Base-by-base conservation (phyloP, 1,140 invertebrate genomes). In the Brachionus rotundiformis region DNA sequence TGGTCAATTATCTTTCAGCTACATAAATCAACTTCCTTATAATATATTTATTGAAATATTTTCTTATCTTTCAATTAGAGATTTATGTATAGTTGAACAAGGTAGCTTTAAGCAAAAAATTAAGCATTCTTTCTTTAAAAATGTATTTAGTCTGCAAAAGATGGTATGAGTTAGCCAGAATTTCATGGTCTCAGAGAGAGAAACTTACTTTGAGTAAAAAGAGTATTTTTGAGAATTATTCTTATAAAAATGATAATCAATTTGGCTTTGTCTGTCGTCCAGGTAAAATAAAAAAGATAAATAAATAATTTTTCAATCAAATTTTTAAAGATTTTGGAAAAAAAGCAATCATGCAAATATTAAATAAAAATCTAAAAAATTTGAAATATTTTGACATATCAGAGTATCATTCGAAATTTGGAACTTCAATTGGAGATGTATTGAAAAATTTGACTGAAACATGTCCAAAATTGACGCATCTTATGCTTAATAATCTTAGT, bases 351-450 rank as follows among this genome's bases (percentile, higher is more conserved):
- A 6, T 36, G 10, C 76, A 79, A 23, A 59, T 79, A 33, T 19
- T 79, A n/a, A n/a, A 23, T 33, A 79, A 79, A 54, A 59, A 59
- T 25, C 31, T 59, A 3, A 54, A 29, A 19, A 79, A 79, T 39
- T 59, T 79, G 10, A 79, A 59, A 31, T 79, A 54, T 36, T 39
- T 79, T 79, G 76, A 79, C n/a, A 79, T 79, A 10, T 33, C 47
- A 7, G 47, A 59, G 3, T 79, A 44, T 6, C 27, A 63, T 33
- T 54, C 76, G 25, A 79, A 79, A 59, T 59, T 59, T 33, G 29
- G 44, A 4, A 16, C 54, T 7, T 11, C 49, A 54, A 54, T 59
- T 59, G 44, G 31, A 29, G 47, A 79, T 31, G 41, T 79, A 29
- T 41, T 73, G 19, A 73, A 19, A 73, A 25, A 25, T 25, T 19